phyloP scores from a whole-genome alignment of 2,797 vertebrate genomes.

The Tinamus major region DNA sequence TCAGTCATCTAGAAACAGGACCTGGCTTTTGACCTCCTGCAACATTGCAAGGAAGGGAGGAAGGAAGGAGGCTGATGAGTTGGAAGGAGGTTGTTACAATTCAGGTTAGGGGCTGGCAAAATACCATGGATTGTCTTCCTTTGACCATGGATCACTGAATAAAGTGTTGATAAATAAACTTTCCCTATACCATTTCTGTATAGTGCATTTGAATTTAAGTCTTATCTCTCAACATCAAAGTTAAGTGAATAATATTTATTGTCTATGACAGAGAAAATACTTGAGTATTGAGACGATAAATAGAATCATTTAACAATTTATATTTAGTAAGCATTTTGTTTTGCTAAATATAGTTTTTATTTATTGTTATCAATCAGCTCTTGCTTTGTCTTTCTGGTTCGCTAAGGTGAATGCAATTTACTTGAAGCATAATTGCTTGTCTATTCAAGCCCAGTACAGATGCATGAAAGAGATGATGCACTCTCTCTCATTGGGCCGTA shows the following conservation, averaged over 20 bases:
- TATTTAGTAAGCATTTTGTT: not conserved
- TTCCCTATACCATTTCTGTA: not conserved
- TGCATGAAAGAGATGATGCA: not conserved
- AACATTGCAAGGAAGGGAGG: not conserved
- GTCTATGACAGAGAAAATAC: not conserved
- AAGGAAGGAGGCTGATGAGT: not conserved
- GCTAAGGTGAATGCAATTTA: not conserved
- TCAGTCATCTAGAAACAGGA: not conserved
- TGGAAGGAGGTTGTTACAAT: not conserved
- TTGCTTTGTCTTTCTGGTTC: not conserved
- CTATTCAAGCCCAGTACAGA: not conserved
- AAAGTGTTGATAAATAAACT: not conserved
- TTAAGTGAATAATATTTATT: not conserved
- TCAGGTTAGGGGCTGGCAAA: not conserved
- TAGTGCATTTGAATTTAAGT: not conserved
- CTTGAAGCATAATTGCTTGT: conserved; percentile 2
- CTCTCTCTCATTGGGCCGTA: not conserved
- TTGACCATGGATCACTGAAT: not conserved
- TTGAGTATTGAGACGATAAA: not conserved
- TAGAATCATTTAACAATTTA: not conserved
- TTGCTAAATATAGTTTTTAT: not conserved
- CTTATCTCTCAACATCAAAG: not conserved
- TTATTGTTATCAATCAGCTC: not conserved
- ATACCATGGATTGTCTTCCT: not conserved
- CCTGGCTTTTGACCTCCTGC: not conserved